Evolutionary conservation across 1,140 invertebrate genomes (phyloP).

Genomic region (Camponotus vicinus): DNA sequence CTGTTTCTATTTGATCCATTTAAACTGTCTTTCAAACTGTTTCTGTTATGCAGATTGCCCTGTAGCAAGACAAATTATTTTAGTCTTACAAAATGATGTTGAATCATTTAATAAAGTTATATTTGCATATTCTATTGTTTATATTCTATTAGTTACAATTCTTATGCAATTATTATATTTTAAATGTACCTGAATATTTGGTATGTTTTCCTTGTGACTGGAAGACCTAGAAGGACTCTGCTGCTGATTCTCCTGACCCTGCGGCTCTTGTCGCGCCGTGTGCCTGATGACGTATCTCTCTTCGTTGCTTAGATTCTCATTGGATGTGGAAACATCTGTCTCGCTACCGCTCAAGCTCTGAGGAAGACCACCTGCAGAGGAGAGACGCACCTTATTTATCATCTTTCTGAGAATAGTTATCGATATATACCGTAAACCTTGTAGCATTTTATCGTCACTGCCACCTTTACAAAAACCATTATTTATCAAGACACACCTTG

Average conservation of each 20-base stretch:
- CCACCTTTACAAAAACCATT: neutral
- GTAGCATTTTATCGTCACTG: neutral
- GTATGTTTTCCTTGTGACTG: conserved; percentile 86
- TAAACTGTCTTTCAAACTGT: conserved; percentile 85
- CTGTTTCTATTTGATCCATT: conserved; percentile 90
- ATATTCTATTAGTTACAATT: neutral
- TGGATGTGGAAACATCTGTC: conserved; percentile 96
- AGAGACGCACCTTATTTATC: conserved; percentile 51
- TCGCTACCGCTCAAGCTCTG: conserved; percentile 94
- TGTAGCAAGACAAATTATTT: conserved; percentile 50
- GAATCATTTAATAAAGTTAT: neutral
- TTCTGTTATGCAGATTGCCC: conserved; percentile 84
- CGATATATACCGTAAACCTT: neutral
- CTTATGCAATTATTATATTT: neutral
- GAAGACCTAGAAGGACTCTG: conserved; percentile 86
- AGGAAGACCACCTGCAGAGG: conserved; percentile 87
- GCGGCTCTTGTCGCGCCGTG: conserved; percentile 95
- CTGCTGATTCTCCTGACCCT: conserved; percentile 94
- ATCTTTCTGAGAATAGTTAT: neutral
- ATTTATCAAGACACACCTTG: conserved; percentile 80
- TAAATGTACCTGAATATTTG: conserved; percentile 83
- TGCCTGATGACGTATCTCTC: conserved; percentile 94
- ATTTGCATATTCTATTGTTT: neutral
- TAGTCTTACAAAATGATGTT: neutral
- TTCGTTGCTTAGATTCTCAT: conserved; percentile 95